Evolutionary conservation across 2,888 invertebrate genomes (phyloP).

Genomic region (Drosophila greeni): DNA sequence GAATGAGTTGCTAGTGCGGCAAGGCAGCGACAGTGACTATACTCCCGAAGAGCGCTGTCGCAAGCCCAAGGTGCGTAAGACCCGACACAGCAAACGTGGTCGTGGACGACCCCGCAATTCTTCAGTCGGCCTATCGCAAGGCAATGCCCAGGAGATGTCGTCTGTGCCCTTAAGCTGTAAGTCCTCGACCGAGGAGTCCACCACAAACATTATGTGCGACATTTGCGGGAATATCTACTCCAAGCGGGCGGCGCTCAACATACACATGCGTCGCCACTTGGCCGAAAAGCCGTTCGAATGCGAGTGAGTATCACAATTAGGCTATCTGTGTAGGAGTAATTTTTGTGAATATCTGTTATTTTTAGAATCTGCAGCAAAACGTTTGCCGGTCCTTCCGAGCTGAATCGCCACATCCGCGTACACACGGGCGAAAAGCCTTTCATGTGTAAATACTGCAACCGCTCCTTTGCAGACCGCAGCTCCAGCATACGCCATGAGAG

Average conservation of each 20-base stretch:
- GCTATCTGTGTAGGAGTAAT: too few species aligned
- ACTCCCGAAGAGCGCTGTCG: constrained; percentile 57
- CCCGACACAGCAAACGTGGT: constrained; percentile 54
- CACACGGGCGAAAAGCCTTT: constrained; percentile 79
- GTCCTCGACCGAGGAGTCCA: constrained; percentile 48
- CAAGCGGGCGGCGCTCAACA: constrained; percentile 75
- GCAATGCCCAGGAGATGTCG: constrained; percentile 14
- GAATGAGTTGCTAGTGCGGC: constrained; percentile 42
- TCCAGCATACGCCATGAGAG: constrained; percentile 79
- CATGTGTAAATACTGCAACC: constrained; percentile 76
- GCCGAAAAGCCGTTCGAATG: constrained; percentile 77
- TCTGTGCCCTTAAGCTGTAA: constrained; percentile 25
- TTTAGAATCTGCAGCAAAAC: constrained; percentile 74
- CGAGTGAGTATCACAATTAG: constrained; percentile 68
- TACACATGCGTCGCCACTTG: constrained; percentile 78
- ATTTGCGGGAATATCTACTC: constrained; percentile 78
- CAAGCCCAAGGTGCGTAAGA: constrained; percentile 58
- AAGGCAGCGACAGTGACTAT: constrained; percentile 65
- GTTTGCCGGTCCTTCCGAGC: constrained; percentile 77
- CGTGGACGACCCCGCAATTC: constrained; percentile 57
- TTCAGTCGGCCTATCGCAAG: not conserved
- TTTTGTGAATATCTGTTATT: not conserved
- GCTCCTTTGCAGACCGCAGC: constrained; percentile 78
- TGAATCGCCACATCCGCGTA: constrained; percentile 77
- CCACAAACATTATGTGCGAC: constrained; percentile 76